Base-by-base conservation (phyloP, 2,888 invertebrate genomes). In the Dryobota labecula region DNA sequence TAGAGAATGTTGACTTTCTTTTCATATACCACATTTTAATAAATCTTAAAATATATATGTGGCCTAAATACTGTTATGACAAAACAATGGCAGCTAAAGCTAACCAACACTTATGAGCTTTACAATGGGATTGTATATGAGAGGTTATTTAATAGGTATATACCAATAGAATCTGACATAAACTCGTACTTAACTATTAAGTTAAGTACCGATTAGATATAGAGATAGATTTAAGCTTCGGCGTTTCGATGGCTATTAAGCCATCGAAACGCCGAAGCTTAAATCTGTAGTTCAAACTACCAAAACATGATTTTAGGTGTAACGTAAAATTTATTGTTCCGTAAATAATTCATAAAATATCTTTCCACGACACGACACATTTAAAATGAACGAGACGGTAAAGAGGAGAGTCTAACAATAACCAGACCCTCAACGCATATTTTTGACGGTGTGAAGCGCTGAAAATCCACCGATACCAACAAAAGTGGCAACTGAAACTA, bases 401-500 rank as follows among this genome's bases (percentile, higher is more conserved):
- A 92, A 92, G 92, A 92, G 92, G 87, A 85, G 87, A 90, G 90
- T 91, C 90, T 89, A 91, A 93, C 93, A 94, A 94, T 95, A 95
- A 95, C 91, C 93, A 91, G 92, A 89, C 92, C 92, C 92, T 92
- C 88, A 92, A 92, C 92, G 94, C 94, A 93, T 93, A 95, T 94
- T 95, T 95, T 95, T 94, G 94, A 90, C 92, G 93, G 94, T 91
- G 94, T 90, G 94, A 94, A 94, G 89, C 92, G 94, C 94, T 95
- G 96, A 95, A 96, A 96, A 95, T 94, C 94, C 94, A 94, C 94
- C 94, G 95, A 96, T 96, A 95, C 93, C 93, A 93, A 95, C 96
- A 94, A 95, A 95, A 95, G 96, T 96, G 95, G 95, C 95, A 95
- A 96, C 95, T 94, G 96, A 95, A 95, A 94, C 96, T 95, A 93